These are phyloP conservation scores for Aphrophora alni DNA, from an alignment of 2,888 invertebrate genomes.

Conservation along the genomic window DNA sequence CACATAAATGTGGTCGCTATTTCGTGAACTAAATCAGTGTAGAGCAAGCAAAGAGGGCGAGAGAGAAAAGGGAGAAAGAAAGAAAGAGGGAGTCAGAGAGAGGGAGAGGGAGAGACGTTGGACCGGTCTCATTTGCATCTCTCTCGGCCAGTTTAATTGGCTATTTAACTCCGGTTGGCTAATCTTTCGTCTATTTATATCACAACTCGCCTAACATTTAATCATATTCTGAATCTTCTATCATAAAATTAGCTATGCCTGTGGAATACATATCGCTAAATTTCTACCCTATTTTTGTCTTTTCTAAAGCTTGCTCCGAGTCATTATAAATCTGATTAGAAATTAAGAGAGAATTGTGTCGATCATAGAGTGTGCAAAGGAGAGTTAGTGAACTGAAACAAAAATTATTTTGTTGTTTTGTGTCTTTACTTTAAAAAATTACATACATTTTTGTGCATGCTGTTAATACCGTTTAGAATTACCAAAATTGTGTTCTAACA, in stretches of 20 bases:
- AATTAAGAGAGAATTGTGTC: too few species aligned
- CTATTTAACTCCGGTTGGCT: conserved; percentile 18
- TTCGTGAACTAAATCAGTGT: conserved; percentile 24
- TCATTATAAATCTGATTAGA: not conserved
- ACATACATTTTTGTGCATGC: too few species aligned
- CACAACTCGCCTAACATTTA: not conserved
- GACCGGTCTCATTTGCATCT: conserved; percentile 33
- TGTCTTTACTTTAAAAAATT: too few species aligned
- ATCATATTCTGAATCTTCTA: not conserved
- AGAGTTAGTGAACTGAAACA: too few species aligned
- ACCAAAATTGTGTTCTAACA: too few species aligned
- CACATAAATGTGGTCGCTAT: conserved; percentile 23
- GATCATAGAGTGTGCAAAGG: too few species aligned
- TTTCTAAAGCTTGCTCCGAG: not conserved
- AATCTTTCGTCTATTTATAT: not conserved
- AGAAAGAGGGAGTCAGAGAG: too few species aligned
- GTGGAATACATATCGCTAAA: not conserved
- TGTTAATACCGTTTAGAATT: too few species aligned
- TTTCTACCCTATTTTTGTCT: not conserved
- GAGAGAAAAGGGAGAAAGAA: not conserved
- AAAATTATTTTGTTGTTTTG: too few species aligned
- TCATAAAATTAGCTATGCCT: not conserved
- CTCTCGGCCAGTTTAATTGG: conserved; percentile 28
- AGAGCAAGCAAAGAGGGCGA: not conserved
- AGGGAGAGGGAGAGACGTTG: not conserved